Evolutionary conservation across 1,140 invertebrate genomes (phyloP), one percentile per base, ranked within the genome.

Genomic region (Leguminivora glycinivorella): DNA sequence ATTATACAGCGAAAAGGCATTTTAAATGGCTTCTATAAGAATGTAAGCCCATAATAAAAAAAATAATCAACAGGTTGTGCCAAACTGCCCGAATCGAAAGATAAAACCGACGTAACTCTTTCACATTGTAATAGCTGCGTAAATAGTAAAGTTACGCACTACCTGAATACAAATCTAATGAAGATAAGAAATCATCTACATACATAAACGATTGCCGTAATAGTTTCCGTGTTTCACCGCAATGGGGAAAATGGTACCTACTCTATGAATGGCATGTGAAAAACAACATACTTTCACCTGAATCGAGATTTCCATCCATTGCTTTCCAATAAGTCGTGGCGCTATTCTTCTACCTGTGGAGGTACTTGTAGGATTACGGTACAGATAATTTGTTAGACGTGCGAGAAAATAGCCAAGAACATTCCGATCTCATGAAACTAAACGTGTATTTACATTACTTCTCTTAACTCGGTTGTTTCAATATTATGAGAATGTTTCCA

Each of bases 301-400:
- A 70, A 76, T 73, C 71, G 74, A 85, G 80, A 84, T 84, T 85
- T 87, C 82, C 83, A 88, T 85, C 82, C 78, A 77, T 78, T 76
- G 87, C 87, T 89, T 89, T 89, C 87, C 82, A 89, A 89, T 83
- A 81, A 75, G 80, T 83, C 79, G 76, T 71, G 78, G 73, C 72
- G 76, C 70, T 75, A 80, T 78, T 79, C 77, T 76, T 78, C 26
- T 17, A 29, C 26, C n/a, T 34, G 14, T 63, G 7, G n/a, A 31
- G 17, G n/a, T 63, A 34, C 26, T 63, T 52, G 22, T 52, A 52
- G 47, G 47, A 52, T 63, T 63, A 63, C 26, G n/a, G 58, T 29
- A 63, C 3, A 34, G 17, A 31, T 63, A 29, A 63, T 63, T 63
- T 63, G 26, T 63, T 17, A 19, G 58, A 63, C 58, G 58, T 29